Evolutionary conservation across 2,797 vertebrate species (phyloP).

Genomic region (Takifugu rubripes): DNA sequence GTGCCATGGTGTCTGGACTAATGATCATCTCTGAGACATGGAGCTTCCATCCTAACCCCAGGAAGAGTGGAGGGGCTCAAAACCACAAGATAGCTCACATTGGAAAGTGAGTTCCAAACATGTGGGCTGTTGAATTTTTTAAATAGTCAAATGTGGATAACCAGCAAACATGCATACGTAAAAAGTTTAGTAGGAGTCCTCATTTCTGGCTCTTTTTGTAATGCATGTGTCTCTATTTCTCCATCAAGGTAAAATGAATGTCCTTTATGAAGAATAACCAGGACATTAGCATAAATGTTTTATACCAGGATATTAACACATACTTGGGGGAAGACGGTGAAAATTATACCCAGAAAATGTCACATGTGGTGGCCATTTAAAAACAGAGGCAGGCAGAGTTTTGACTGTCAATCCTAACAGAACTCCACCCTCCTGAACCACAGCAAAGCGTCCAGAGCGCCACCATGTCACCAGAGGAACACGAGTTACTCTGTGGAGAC

Average conservation of each 20-base stretch:
- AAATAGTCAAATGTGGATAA: too few relatives aligned
- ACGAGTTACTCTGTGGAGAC: conserved; percentile 27
- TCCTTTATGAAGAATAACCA: too few relatives aligned
- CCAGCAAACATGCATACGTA: too few relatives aligned
- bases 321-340: conserved; percentile 2
- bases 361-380: conserved; percentile 30
- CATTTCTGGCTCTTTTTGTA: too few relatives aligned
- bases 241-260: too few relatives aligned
- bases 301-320: too few relatives aligned
- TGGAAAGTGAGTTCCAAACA: not conserved
- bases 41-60: conserved; percentile 30
- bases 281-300: too few relatives aligned
- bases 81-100: conserved; percentile 6
- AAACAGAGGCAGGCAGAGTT: conserved; percentile 30
- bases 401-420: conserved; percentile 46
- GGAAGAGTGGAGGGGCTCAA: conserved; percentile 14
- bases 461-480: conserved; percentile 41
- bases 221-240: too few relatives aligned
- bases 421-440: conserved; percentile 53
- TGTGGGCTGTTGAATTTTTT: too few relatives aligned
- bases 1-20: too few relatives aligned
- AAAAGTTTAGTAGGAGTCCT: too few relatives aligned
- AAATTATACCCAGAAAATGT: conserved; percentile 19
- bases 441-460: conserved; percentile 34
- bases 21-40: too few relatives aligned